Base-by-base conservation (phyloP, 2,113 vertebrate species). In the Okapia johnstoni region DNA sequence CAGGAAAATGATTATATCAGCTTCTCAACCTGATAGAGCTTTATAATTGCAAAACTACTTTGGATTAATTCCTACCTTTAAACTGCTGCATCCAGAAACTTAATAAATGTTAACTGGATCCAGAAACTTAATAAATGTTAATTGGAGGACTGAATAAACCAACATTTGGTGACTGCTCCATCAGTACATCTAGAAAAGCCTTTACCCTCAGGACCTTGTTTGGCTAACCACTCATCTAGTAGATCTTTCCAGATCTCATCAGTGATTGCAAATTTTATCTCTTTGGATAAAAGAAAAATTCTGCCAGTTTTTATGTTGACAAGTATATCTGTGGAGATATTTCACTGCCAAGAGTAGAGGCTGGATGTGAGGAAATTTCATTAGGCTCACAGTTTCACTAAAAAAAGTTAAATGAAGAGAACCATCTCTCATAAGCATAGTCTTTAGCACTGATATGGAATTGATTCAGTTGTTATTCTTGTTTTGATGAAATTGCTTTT, bases 331-430 rank as follows among this genome's bases (percentile, higher is more conserved):
- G 33, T 26, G 54, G 79, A 95, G 7, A 90, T 96, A 36, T 79
- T 95, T 97, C 16, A 60, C 40, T 86, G 57, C 95, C 85, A 95
- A 96, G 26, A 97, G 81, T 81, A 98, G 81, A 94, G 15, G 6
- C 10, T 70, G 92, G 43, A 21, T 79, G 40, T 91, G 86, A 97
- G 54, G 33, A 76, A 52, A 63, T 95, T 97, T 98, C 86, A 87
- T 97, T 97, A 58, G 26, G 8, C 17, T 23, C 10, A 50, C 21
- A 92, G 23, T 91, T 93, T 13, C 70, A 58, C 76, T 96, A 97
- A 94, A 96, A 73, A 88, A 96, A 88, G 80, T 80, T 76, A 92
- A 26, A 23, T 92, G 30, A 57, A 93, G 50, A 96, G 36, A 86
- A 97, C 54, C 79, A 85, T 91, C 26, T 94, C 50, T 97, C 63